Evolutionary conservation across 2,797 vertebrate species (phyloP).

Genomic region (Danio kyathit): DNA sequence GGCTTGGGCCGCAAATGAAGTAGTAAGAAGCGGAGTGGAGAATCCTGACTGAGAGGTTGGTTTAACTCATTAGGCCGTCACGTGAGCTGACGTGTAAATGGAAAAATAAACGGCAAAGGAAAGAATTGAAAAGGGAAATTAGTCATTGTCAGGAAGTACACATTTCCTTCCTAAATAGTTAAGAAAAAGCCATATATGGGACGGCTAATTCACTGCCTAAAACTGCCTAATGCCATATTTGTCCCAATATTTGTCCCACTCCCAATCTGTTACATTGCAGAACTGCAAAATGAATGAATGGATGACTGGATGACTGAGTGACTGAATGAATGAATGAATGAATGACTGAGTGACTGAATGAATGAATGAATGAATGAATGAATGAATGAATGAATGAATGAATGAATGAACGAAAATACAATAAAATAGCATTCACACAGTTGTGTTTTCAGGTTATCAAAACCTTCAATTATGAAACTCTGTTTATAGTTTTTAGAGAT

Average conservation of each 20-base stretch:
- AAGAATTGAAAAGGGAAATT: slow-evolving; percentile 36
- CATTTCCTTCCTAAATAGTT: slow-evolving; percentile 1
- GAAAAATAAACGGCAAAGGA: slow-evolving; percentile 75
- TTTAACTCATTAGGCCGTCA: slow-evolving; percentile 88
- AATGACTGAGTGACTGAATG: no score
- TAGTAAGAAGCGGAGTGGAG: slow-evolving; percentile 77
- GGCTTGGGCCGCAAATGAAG: slow-evolving; percentile 91
- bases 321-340: no score
- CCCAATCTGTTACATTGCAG: neutral
- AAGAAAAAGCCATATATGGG: neutral
- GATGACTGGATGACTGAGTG: no score
- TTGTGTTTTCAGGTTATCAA: no score
- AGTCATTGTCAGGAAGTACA: neutral
- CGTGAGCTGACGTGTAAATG: slow-evolving; percentile 56
- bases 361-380: no score
- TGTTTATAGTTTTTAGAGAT: no score
- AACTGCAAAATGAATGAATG: no score
- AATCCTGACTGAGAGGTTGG: slow-evolving; percentile 84
- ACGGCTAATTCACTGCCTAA: no score
- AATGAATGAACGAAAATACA: no score
- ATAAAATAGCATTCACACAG: no score
- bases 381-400: no score
- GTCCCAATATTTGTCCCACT: neutral
- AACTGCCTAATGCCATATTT: neutral
- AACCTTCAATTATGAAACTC: no score